phyloP scores from a whole-genome alignment of 1,140 invertebrate species.

The Aphelenchoides fujianensis region DNA sequence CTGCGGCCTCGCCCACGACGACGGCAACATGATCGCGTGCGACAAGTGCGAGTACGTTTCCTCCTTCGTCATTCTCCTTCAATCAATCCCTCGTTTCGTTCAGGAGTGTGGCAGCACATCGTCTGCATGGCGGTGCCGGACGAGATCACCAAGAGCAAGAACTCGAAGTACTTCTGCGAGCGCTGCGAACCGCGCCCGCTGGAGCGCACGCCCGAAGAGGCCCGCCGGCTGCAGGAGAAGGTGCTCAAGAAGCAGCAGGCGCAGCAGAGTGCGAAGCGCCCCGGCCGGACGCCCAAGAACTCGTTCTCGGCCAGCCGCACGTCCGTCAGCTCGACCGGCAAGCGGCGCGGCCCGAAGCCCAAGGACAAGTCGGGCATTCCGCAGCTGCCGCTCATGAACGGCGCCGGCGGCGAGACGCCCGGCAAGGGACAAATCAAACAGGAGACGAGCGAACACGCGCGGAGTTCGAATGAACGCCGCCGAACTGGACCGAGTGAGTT shows the following conservation, averaged over 20 bases:
- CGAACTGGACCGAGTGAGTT: background rate
- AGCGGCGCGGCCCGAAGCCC: background rate
- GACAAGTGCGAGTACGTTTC: constrained; percentile 33
- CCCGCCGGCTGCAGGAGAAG: constrained; percentile 16
- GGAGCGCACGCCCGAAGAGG: constrained; percentile 6
- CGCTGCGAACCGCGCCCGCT: constrained; percentile 35
- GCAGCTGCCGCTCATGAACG: background rate
- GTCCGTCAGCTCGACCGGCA: background rate
- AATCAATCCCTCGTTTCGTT: constrained; percentile 21
- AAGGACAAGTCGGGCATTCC: background rate
- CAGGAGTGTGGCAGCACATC: constrained; percentile 47
- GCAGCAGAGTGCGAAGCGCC: background rate
- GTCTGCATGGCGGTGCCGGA: constrained; percentile 34
- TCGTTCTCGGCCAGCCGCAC: background rate
- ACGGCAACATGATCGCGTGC: constrained; percentile 45
- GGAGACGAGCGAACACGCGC: background rate
- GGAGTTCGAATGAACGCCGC: background rate
- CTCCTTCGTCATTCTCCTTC: constrained; percentile 23
- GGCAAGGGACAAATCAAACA: background rate
- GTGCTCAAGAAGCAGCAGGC: background rate
- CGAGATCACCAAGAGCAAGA: constrained; percentile 8
- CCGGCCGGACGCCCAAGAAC: background rate
- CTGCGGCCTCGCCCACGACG: constrained; percentile 36
- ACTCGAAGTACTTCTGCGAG: constrained; percentile 40
- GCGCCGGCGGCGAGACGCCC: background rate